Conservation (phyloP, 2,797 vertebrate genomes). For the Syngnathus rostellatus region DNA sequence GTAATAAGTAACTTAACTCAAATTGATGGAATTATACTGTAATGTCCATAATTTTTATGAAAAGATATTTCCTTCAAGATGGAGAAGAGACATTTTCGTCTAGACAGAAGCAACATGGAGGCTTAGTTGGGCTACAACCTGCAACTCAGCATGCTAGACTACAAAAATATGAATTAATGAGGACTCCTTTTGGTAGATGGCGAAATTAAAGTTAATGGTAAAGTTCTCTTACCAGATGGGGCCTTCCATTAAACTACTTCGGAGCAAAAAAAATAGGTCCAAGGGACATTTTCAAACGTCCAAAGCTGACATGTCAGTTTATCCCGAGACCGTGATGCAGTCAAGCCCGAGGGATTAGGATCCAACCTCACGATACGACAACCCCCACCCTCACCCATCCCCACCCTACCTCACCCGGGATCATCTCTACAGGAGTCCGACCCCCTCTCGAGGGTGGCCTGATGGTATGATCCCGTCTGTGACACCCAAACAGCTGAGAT, state of each 20-base stretch:
- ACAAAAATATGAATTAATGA: neutral
- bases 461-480: conserved; percentile 45
- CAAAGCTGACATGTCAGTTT: conserved; percentile 64
- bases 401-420: conserved; percentile 47
- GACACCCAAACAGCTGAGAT: conserved; percentile 2
- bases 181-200: neutral
- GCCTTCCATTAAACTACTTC: conserved; percentile 32
- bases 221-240: conserved; percentile 6
- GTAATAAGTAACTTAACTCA: neutral
- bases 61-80: neutral
- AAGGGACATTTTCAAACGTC: conserved; percentile 53
- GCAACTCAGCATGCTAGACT: neutral
- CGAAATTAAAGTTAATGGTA: neutral
- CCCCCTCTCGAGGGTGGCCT: conserved; percentile 4
- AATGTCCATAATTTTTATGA: neutral
- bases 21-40: neutral
- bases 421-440: conserved; percentile 46
- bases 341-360: conserved; percentile 77
- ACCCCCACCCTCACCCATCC: conserved; percentile 66
- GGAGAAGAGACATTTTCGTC: neutral
- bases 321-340: conserved; percentile 59
- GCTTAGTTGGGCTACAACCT: neutral
- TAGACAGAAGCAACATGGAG: neutral
- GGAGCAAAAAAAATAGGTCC: conserved; percentile 26
- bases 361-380: conserved; percentile 67